Conservation (phyloP, 2,888 invertebrate species). For the Drosophila recens region DNA sequence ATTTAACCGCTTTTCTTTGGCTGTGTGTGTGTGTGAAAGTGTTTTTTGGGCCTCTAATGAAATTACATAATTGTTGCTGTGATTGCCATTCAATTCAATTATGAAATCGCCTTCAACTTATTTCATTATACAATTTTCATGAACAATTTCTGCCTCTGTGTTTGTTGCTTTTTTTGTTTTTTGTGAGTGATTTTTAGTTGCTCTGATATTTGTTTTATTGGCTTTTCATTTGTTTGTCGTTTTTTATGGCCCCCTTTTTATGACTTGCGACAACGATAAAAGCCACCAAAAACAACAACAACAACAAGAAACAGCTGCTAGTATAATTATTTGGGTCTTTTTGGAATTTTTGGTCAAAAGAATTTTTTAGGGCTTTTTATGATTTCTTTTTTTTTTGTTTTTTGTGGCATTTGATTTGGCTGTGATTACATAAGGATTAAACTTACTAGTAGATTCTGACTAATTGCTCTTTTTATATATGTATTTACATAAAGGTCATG, state of each 20-base stretch:
- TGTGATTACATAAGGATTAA: conserved; percentile 41
- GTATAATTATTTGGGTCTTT: conserved; percentile 50
- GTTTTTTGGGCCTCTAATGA: conserved; percentile 50
- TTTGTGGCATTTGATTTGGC: conserved; percentile 34
- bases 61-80: conserved; percentile 63
- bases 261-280: conserved; percentile 58
- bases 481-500: conserved; percentile 37
- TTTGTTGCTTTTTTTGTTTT: conserved; percentile 7
- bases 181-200: conserved; percentile 40
- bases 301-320: conserved; percentile 21
- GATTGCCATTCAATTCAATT: conserved; percentile 62
- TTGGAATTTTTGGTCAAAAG: background rate
- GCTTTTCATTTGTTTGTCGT: conserved; percentile 63
- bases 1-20: background rate
- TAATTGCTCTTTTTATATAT: conserved; percentile 46
- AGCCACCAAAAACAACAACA: conserved; percentile 20
- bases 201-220: conserved; percentile 74
- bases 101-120: conserved; percentile 55
- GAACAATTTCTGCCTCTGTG: conserved; percentile 31
- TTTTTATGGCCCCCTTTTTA: conserved; percentile 52
- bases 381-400: conserved; percentile 1
- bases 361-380: conserved; percentile 23
- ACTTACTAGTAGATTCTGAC: conserved; percentile 46
- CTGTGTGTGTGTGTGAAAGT: conserved; percentile 35
- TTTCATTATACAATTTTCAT: conserved; percentile 58